Percentiles rank a stretch among this genome's conserved stretches.
These are phyloP conservation scores for Chionodraco myersi DNA, from an alignment of 2,113 vertebrate species.

Conservation along the genomic window DNA sequence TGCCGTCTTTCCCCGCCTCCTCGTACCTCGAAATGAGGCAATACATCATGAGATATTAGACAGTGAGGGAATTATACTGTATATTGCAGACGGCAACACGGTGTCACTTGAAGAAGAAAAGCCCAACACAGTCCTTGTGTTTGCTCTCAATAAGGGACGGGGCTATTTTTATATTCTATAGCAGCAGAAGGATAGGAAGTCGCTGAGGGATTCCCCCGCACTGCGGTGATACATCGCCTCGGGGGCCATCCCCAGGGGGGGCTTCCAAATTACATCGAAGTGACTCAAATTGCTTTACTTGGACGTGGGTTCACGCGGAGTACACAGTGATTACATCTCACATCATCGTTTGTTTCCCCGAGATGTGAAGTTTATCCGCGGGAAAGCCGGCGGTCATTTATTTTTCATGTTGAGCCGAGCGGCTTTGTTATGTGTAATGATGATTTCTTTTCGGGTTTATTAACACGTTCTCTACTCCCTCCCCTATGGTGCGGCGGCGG, in stretches of 20 bases:
- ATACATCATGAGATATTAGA: constrained; percentile 63
- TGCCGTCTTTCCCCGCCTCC: not conserved
- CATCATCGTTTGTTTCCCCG: not conserved
- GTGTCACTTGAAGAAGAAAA: constrained; percentile 36
- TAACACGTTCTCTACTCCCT: not conserved
- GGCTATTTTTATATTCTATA: constrained; percentile 69
- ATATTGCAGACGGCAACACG: constrained; percentile 27
- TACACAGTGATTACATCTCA: constrained; percentile 48
- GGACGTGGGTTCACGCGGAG: constrained; percentile 56
- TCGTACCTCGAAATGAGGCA: constrained; percentile 52
- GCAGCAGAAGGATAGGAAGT: constrained; percentile 30
- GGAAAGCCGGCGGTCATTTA: constrained; percentile 17
- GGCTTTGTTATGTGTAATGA: constrained; percentile 14
- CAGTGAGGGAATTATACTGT: constrained; percentile 47
- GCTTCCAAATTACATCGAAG: constrained; percentile 61
- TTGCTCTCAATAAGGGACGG: constrained; percentile 44
- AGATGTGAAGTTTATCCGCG: constrained; percentile 20
- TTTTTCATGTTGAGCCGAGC: constrained; percentile 28
- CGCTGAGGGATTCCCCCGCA: constrained; percentile 70
- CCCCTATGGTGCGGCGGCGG: not conserved
- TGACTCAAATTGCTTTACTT: constrained; percentile 61
- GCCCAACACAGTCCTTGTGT: constrained; percentile 42
- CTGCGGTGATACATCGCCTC: constrained; percentile 61
- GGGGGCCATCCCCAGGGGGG: constrained; percentile 53
- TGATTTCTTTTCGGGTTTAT: not conserved